These are phyloP conservation scores for Limnodromus scolopaceus DNA, from an alignment of 2,797 vertebrate species.

Conservation along the genomic window DNA sequence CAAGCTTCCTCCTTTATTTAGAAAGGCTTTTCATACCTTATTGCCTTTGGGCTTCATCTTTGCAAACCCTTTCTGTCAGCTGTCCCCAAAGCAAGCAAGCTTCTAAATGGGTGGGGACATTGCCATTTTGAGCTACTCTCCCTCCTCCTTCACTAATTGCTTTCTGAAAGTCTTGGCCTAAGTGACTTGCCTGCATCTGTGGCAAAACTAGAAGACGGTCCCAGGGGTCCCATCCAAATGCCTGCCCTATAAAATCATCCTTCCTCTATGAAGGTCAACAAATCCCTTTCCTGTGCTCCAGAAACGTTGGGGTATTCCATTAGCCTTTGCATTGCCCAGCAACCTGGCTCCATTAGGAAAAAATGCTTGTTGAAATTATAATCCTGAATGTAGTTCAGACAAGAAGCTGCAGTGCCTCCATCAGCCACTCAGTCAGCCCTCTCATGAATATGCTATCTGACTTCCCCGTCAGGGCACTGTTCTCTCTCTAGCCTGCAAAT, in stretches of 20 bases:
- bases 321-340: neutral
- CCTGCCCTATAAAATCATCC: neutral
- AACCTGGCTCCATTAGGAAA: neutral
- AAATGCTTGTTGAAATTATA: neutral
- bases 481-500: neutral
- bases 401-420: neutral
- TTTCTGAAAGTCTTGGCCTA: slow-evolving; percentile 18
- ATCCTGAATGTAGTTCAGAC: slow-evolving; percentile 6
- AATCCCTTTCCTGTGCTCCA: slow-evolving; percentile 6
- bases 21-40: neutral
- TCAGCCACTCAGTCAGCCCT: neutral
- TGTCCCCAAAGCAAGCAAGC: neutral
- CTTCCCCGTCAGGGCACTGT: neutral
- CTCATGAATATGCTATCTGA: neutral
- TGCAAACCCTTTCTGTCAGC: neutral
- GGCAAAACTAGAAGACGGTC: neutral
- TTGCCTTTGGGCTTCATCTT: neutral
- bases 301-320: neutral
- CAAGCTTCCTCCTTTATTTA: neutral
- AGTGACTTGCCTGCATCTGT: neutral
- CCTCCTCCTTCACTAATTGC: neutral
- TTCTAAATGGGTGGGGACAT: neutral
- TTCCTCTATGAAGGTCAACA: neutral
- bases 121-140: neutral
- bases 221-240: neutral